phyloP scores from a whole-genome alignment of 2,888 invertebrate genomes.

The Sphaerophoria rueppellii region DNA sequence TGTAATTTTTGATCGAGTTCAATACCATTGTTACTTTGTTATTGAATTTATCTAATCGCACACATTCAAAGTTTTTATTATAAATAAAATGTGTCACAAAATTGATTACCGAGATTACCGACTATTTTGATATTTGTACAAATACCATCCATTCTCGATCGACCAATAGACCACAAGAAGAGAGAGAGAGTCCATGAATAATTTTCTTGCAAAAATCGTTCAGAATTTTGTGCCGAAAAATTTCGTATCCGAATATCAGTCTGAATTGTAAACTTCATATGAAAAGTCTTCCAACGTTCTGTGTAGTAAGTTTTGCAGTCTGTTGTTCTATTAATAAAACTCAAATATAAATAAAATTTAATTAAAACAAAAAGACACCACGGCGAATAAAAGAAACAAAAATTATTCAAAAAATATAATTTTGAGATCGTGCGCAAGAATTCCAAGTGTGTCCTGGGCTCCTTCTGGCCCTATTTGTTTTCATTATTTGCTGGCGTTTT shows the following conservation, averaged over 20 bases:
- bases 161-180: neutral
- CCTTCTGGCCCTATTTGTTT: neutral
- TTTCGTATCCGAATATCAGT: conserved; percentile 54
- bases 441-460: neutral
- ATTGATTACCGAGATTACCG: neutral
- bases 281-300: conserved; percentile 30
- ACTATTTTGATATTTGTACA: neutral
- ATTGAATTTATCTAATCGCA: conserved; percentile 5
- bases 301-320: conserved; percentile 15
- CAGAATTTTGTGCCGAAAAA: conserved; percentile 29
- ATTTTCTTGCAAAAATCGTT: conserved; percentile 6
- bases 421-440: neutral
- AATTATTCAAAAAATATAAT: neutral
- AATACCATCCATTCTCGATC: neutral
- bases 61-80: neutral
- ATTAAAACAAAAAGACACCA: neutral
- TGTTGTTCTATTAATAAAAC: conserved; percentile 38
- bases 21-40: neutral
- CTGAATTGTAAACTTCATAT: conserved; percentile 50
- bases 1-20: neutral
- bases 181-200: conserved; percentile 1
- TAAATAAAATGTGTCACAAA: neutral
- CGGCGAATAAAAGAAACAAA: neutral
- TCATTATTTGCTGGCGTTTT: conserved; percentile 24
- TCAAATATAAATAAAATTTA: neutral